Conservation (phyloP, 2,797 vertebrate species). For the Oryzias sinensis region DNA sequence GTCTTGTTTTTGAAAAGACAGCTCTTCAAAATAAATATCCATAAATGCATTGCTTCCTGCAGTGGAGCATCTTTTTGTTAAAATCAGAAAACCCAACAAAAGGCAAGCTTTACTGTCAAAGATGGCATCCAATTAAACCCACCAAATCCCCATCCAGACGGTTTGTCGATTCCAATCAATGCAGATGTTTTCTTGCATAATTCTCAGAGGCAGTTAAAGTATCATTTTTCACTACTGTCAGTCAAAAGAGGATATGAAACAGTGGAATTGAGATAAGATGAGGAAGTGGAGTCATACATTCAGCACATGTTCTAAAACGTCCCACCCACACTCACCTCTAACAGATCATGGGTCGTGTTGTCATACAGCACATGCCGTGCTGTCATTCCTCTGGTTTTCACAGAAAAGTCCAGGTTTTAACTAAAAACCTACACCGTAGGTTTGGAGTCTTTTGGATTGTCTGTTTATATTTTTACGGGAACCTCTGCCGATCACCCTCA, state of each 20-base stretch:
- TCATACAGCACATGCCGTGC: slow-evolving; percentile 58
- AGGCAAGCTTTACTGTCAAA: no score
- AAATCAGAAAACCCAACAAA: no score
- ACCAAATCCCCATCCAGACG: no score
- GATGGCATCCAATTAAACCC: no score
- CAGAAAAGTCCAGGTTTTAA: slow-evolving; percentile 26
- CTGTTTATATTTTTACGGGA: slow-evolving; percentile 12
- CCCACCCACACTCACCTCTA: slow-evolving; percentile 66
- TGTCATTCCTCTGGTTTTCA: slow-evolving; percentile 42
- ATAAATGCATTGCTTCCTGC: no score
- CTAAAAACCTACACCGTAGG: not conserved
- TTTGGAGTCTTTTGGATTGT: not conserved
- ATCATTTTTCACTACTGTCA: slow-evolving; percentile 26
- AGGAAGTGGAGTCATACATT: slow-evolving; percentile 76
- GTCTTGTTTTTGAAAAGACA: no score
- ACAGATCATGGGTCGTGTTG: slow-evolving; percentile 68
- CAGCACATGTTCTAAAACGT: slow-evolving; percentile 65
- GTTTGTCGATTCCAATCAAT: no score
- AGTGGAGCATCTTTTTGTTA: no score
- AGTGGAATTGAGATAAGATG: slow-evolving; percentile 47
- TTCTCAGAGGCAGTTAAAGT: slow-evolving; percentile 6
- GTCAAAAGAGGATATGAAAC: slow-evolving; percentile 74
- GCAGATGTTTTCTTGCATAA: no score
- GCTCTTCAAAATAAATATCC: no score
- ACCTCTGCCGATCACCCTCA: slow-evolving; percentile 3